Conservation (phyloP, 35 echinoderm and acorn worm genomes). For the Apostichopus parvimensis region DNA sequence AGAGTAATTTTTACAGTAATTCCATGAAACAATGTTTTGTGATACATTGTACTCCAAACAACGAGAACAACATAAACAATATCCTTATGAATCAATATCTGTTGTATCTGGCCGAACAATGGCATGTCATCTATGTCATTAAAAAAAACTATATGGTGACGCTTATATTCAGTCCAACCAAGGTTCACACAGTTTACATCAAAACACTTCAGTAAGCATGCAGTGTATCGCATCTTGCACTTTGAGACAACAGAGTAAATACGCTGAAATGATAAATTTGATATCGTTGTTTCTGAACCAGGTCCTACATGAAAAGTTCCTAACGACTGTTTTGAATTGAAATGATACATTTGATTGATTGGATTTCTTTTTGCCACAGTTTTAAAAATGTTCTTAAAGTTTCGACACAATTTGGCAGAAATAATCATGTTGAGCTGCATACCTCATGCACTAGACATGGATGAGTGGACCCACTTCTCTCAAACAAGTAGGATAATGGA, state of each 20-base stretch:
- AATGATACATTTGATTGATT: conserved; percentile 54
- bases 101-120: neutral
- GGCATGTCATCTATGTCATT: conserved; percentile 58
- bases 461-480: conserved; percentile 51
- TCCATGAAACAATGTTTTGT: conserved; percentile 43
- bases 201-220: conserved; percentile 41
- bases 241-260: neutral
- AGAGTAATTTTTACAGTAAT: conserved; percentile 1
- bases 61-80: conserved; percentile 54
- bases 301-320: conserved; percentile 39
- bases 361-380: conserved; percentile 57
- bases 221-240: conserved; percentile 7
- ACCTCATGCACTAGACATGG: conserved; percentile 68
- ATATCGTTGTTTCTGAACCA: neutral
- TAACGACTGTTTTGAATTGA: conserved; percentile 28
- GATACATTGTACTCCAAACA: conserved; percentile 39
- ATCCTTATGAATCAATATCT: neutral
- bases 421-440: conserved; percentile 63
- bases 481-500: conserved; percentile 61
- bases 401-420: conserved; percentile 34
- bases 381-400: conserved; percentile 62
- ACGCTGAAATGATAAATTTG: too few species aligned
- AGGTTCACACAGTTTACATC: neutral
- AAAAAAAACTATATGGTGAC: neutral
- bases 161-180: neutral